Conservation (phyloP, 2,797 vertebrate genomes). For the Schizopygopsis pylzovi region DNA sequence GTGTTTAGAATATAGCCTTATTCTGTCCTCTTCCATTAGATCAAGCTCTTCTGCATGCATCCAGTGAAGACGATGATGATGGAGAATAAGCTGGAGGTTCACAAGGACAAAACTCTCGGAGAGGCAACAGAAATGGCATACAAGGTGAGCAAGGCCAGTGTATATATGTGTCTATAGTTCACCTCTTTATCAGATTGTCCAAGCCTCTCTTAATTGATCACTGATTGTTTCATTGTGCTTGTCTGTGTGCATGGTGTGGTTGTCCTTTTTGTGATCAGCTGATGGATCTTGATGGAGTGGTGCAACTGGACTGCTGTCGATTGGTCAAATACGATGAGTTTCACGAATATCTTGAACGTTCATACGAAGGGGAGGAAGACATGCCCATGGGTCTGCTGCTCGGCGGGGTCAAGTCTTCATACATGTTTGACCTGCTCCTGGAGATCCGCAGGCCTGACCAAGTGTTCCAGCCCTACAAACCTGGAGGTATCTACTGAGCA, state of each 20-base stretch:
- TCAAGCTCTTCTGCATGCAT: slow-evolving; percentile 98
- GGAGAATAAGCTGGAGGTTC: slow-evolving; percentile 98
- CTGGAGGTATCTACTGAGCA: slow-evolving; percentile 85
- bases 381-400: slow-evolving; percentile 95
- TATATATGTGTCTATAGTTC: background rate
- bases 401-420: slow-evolving; percentile 96
- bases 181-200: too few species aligned
- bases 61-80: slow-evolving; percentile 94
- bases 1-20: background rate
- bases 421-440: slow-evolving; percentile 97
- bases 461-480: slow-evolving; percentile 95
- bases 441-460: slow-evolving; percentile 94
- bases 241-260: background rate
- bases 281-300: slow-evolving; percentile 90
- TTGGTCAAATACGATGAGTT: slow-evolving; percentile 99
- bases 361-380: slow-evolving; percentile 96
- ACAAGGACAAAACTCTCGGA: slow-evolving; percentile 94
- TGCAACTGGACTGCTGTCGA: slow-evolving; percentile 92
- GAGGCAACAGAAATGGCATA: slow-evolving; percentile 96
- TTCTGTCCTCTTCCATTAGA: slow-evolving; percentile 73
- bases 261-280: slow-evolving; percentile 75
- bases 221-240: background rate
- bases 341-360: slow-evolving; percentile 97
- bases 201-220: background rate
- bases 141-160: slow-evolving; percentile 80